Base-by-base conservation (phyloP, 2,888 invertebrate species). In the Muscina levida region DNA sequence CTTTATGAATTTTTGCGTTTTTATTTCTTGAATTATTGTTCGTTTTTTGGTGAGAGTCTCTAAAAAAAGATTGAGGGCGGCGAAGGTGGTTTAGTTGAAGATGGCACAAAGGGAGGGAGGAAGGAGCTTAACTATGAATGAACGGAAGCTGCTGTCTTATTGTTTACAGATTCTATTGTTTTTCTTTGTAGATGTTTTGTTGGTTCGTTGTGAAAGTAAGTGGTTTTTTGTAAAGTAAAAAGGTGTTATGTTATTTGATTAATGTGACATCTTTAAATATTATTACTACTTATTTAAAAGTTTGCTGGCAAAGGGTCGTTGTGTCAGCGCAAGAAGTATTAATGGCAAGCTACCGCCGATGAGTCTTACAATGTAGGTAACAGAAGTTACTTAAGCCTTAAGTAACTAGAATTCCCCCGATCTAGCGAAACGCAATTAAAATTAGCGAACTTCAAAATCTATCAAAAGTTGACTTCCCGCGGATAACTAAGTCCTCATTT, bases 141-240 rank as follows among this genome's bases (percentile, higher is more conserved):
- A 76, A 79, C 79, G 11, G 76, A 72, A 79, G 79, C 76, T 42
- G 19, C 26, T 72, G 39, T 65, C 46, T 31, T 42, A 26, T 59
- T 70, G 42, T 70, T 37, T 37, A n/a, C 0, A 57, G 42, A 39
- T 26, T 70, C 48, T 17, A 66, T 74, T 71, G 78, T 78, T 72
- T 68, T 26, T 31, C n/a, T n/a, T 68, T 62, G 48, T 53, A n/a
- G 39, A 59, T 56, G 13, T 42, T 48, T 44, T 15, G n/a, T 68
- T 67, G 17, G 53, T 17, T 53, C 8, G 59, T 17, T 8, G 17
- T n/a, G 31, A 15, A 57, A n/a, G 11, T 59, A 39, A 13, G 10
- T 59, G 37, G n/a, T 11, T 44, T 44, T 44, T 53, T 17, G 48
- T 2, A 31, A 24, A 1, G 1, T 53, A 19, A 2, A 39, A 59